phyloP scores from a whole-genome alignment of 2,888 invertebrate species.

The Machimus rusticus region DNA sequence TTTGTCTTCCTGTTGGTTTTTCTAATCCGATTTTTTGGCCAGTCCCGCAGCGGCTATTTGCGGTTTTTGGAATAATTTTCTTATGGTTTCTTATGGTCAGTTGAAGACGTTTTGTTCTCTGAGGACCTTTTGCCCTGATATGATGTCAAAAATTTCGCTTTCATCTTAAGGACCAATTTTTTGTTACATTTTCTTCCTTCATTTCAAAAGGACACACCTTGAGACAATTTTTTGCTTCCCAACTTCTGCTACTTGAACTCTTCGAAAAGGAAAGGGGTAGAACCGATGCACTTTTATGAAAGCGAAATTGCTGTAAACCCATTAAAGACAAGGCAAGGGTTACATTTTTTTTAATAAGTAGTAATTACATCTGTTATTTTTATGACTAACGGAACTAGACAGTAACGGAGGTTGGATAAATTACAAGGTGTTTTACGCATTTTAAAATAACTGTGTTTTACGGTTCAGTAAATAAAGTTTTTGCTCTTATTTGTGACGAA shows the following conservation, averaged over 20 bases:
- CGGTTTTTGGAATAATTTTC: background rate
- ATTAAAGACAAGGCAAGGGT: background rate
- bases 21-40: background rate
- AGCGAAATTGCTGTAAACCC: background rate
- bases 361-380: background rate
- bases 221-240: background rate
- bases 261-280: background rate
- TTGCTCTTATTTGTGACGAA: background rate
- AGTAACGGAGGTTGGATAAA: background rate
- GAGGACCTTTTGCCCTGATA: background rate
- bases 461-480: background rate
- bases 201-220: background rate
- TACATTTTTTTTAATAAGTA: background rate
- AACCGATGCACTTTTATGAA: background rate
- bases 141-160: background rate
- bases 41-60: background rate
- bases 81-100: background rate
- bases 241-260: background rate
- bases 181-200: background rate
- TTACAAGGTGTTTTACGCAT: background rate
- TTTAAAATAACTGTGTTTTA: background rate
- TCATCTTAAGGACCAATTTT: background rate
- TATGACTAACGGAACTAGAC: background rate
- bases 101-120: background rate
- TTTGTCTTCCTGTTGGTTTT: background rate